A percentile compares a stretch with the other conserved stretches of the same genome.
Evolutionary conservation across 1,140 invertebrate species (phyloP).

Genomic region (Drosophila busckii): DNA sequence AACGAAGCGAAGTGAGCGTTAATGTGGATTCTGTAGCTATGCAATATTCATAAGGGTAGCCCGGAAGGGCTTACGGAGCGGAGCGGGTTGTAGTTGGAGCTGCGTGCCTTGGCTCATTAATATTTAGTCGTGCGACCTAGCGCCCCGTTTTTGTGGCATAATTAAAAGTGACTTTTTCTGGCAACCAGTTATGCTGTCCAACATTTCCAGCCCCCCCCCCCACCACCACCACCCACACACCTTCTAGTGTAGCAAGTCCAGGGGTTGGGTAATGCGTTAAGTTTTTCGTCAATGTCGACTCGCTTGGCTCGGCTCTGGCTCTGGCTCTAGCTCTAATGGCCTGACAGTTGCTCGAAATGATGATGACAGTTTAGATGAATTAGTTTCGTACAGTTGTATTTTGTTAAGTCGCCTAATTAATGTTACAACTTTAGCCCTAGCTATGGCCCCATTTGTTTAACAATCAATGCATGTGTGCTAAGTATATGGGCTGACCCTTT

Average conservation of each 20-base stretch:
- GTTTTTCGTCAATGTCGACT: conserved; percentile 63
- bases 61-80: not conserved
- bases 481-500: conserved; percentile 20
- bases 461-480: conserved; percentile 31
- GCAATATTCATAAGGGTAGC: conserved; percentile 71
- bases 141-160: conserved; percentile 39
- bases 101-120: conserved; percentile 60
- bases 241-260: not conserved
- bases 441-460: not conserved
- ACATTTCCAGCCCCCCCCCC: not conserved
- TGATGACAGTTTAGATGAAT: conserved; percentile 76
- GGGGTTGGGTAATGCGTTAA: conserved; percentile 66
- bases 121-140: conserved; percentile 43
- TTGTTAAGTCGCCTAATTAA: conserved; percentile 64
- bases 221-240: not conserved
- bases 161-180: conserved; percentile 71
- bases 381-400: conserved; percentile 62
- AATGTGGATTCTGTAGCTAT: conserved; percentile 20
- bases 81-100: too few relatives aligned
- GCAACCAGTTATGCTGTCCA: conserved; percentile 13
- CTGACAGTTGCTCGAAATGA: conserved; percentile 74
- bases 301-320: conserved; percentile 5
- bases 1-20: not conserved
- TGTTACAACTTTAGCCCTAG: conserved; percentile 26
- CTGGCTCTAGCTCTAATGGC: too few relatives aligned